A percentile compares a stretch with the other conserved stretches of the same genome.
Evolutionary conservation across 2,113 vertebrate species (phyloP).

Genomic region (Chionodraco myersi): DNA sequence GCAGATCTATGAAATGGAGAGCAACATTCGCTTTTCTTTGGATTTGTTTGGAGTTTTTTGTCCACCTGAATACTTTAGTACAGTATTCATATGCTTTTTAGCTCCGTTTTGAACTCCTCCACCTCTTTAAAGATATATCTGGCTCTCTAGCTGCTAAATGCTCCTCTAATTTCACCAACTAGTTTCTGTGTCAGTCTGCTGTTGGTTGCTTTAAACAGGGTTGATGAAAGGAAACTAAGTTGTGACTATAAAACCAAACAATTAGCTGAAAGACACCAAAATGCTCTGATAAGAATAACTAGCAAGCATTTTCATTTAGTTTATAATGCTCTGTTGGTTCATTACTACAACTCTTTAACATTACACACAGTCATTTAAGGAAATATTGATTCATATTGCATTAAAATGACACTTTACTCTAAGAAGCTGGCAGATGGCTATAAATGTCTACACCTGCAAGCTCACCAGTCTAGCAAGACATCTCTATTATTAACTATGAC

Average conservation of each 20-base stretch:
- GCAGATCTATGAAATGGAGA: background rate
- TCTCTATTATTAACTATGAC: background rate
- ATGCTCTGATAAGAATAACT: background rate
- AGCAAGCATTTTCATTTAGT: too few species aligned
- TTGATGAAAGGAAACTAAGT: background rate
- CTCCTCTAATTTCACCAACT: background rate
- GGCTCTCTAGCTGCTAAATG: background rate
- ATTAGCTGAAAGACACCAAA: background rate
- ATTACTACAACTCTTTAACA: background rate
- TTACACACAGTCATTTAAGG: background rate
- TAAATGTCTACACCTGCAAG: conserved; percentile 18
- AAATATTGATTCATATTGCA: conserved; percentile 4
- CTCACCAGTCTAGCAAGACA: conserved; percentile 13
- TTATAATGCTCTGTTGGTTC: background rate
- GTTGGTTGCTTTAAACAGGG: background rate
- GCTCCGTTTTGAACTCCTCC: background rate
- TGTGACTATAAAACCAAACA: background rate
- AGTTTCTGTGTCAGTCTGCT: background rate
- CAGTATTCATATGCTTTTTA: background rate
- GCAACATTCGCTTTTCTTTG: background rate
- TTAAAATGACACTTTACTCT: background rate
- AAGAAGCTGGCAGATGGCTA: background rate
- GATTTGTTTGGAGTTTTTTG: background rate
- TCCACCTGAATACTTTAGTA: background rate
- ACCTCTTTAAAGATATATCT: background rate